A percentile compares a stretch with the other conserved stretches of the same genome.
These are phyloP conservation scores for Cosmorhoe ocellata DNA, from an alignment of 2,888 invertebrate species.

Conservation along the genomic window DNA sequence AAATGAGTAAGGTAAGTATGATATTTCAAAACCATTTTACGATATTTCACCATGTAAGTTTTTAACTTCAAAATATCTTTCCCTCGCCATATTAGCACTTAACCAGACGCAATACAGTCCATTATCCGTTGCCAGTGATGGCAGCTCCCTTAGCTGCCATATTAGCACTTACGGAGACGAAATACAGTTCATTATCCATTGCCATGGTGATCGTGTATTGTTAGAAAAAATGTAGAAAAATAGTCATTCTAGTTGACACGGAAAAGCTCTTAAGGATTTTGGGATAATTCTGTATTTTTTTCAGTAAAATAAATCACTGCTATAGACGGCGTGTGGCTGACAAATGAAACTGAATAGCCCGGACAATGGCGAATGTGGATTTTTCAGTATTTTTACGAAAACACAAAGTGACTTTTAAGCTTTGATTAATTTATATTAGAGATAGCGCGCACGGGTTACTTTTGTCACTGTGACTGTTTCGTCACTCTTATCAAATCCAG, in stretches of 20 bases:
- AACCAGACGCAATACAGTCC: not conserved
- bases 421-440: too few species aligned
- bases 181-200: not conserved
- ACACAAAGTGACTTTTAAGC: too few species aligned
- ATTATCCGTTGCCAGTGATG: not conserved
- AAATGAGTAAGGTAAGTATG: too few species aligned
- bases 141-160: too few species aligned
- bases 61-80: too few species aligned
- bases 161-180: too few species aligned
- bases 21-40: too few species aligned
- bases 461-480: too few species aligned
- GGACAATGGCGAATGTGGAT: not conserved
- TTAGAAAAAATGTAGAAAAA: constrained; percentile 30
- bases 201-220: constrained; percentile 12
- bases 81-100: too few species aligned
- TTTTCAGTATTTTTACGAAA: not conserved
- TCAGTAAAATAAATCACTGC: constrained; percentile 29
- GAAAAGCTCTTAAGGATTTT: constrained; percentile 36
- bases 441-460: too few species aligned
- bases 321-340: constrained; percentile 12
- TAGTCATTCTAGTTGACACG: constrained; percentile 33
- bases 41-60: too few species aligned
- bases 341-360: not conserved
- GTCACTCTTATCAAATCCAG: too few species aligned
- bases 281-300: constrained; percentile 35